Percentiles rank a stretch among this genome's conserved stretches.
Evolutionary conservation across 2,888 invertebrate species (phyloP).

Genomic region (Tachystola acroxantha): DNA sequence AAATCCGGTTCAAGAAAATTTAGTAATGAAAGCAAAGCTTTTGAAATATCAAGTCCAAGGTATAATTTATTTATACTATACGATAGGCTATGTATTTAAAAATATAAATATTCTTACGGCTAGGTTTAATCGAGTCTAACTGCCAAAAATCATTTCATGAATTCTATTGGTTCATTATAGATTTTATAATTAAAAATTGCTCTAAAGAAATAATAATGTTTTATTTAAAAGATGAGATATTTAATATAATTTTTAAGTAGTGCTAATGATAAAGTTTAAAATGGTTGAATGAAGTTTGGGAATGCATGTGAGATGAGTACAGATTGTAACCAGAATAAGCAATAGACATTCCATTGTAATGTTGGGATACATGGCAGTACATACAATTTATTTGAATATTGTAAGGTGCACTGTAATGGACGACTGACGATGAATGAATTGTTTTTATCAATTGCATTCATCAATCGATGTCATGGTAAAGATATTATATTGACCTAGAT

Average conservation of each 20-base stretch:
- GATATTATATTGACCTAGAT: too few relatives aligned
- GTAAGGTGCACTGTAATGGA: too few relatives aligned
- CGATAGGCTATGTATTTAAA: constrained; percentile 8
- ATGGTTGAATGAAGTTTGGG: neutral
- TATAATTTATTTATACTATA: constrained; percentile 22
- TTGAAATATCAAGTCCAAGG: constrained; percentile 21
- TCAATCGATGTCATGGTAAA: too few relatives aligned
- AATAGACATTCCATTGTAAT: constrained; percentile 47
- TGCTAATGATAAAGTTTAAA: constrained; percentile 5
- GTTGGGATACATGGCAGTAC: neutral
- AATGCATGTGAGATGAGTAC: neutral
- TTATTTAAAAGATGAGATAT: constrained; percentile 22
- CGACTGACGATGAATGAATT: too few relatives aligned
- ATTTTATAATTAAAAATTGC: constrained; percentile 3
- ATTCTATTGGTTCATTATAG: constrained; percentile 23
- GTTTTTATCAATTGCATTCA: too few relatives aligned
- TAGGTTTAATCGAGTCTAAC: constrained; percentile 18
- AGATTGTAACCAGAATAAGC: constrained; percentile 20
- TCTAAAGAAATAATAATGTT: constrained; percentile 8
- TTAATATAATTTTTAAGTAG: constrained; percentile 23
- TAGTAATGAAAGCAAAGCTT: constrained; percentile 1
- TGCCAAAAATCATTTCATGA: constrained; percentile 24
- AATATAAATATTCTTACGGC: constrained; percentile 5
- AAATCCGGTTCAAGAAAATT: neutral
- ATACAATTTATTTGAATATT: neutral